phyloP scores from a whole-genome alignment of 2,797 vertebrate species.

The Dallia pectoralis region DNA sequence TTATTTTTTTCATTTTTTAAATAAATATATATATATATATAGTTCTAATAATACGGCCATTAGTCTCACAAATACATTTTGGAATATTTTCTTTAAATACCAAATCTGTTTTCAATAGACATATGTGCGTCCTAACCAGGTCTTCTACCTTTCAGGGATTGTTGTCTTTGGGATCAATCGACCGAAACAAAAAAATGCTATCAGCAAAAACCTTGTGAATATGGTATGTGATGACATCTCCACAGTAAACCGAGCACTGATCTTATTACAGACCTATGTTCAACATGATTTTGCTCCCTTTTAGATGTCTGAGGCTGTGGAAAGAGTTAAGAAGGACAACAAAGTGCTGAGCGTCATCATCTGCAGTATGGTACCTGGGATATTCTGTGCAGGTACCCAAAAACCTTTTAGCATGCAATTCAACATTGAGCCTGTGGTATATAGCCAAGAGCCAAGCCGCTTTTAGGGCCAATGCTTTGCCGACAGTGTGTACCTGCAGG shows the following conservation, averaged over 20 bases:
- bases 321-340: slow-evolving; percentile 89
- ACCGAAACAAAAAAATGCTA: slow-evolving; percentile 92
- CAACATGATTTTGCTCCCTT: slow-evolving; percentile 6
- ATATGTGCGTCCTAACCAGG: not conserved
- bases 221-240: slow-evolving; percentile 76
- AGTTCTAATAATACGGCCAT: too few relatives aligned
- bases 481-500: too few relatives aligned
- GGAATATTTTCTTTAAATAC: too few relatives aligned
- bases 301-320: slow-evolving; percentile 88
- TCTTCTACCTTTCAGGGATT: slow-evolving; percentile 79
- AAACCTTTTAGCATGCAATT: not conserved
- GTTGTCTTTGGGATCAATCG: slow-evolving; percentile 94
- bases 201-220: slow-evolving; percentile 92
- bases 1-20: too few relatives aligned
- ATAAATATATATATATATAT: too few relatives aligned
- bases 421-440: not conserved
- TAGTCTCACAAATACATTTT: too few relatives aligned
- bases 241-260: not conserved
- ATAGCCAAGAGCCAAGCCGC: too few relatives aligned
- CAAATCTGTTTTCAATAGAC: too few relatives aligned
- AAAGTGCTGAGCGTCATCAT: slow-evolving; percentile 91
- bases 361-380: slow-evolving; percentile 91
- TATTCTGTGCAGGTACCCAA: slow-evolving; percentile 95
- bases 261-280: not conserved
- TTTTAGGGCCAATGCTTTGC: too few relatives aligned